Conservation (phyloP, 2,888 invertebrate genomes). For the Folsomia manolachei region DNA sequence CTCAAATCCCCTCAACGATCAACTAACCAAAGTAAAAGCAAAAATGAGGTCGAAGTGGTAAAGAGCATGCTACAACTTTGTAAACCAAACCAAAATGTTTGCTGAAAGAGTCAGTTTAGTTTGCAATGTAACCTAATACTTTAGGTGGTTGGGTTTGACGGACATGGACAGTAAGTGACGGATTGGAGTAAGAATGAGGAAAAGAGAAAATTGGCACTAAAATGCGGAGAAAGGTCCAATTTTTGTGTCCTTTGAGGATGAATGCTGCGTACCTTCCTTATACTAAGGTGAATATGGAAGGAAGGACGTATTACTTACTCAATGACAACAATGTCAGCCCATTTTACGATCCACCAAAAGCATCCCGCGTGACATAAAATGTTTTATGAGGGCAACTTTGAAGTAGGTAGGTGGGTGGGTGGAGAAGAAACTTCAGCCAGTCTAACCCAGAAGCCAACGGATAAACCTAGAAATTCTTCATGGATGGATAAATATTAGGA, state of each 20-base stretch:
- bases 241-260: not conserved
- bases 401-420: not conserved
- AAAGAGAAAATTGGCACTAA: slow-evolving; percentile 12
- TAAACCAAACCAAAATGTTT: slow-evolving; percentile 6
- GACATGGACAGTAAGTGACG: no score
- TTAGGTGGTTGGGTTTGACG: no score
- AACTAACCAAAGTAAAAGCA: not conserved
- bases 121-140: no score
- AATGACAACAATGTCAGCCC: slow-evolving; percentile 13
- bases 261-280: not conserved
- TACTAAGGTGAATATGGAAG: not conserved
- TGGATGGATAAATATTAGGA: not conserved
- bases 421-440: no score
- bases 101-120: not conserved
- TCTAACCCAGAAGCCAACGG: no score
- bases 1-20: not conserved
- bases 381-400: slow-evolving; percentile 16
- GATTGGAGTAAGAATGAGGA: not conserved
- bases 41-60: slow-evolving; percentile 7
- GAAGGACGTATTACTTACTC: not conserved
- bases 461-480: no score
- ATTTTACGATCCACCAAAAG: slow-evolving; percentile 10
- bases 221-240: slow-evolving; percentile 14
- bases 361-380: slow-evolving; percentile 14
- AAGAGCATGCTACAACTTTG: not conserved